A percentile compares a stretch with the other conserved stretches of the same genome.
These are phyloP conservation scores for Unio delphinus DNA, from an alignment of 2,888 invertebrate genomes.

Conservation along the genomic window DNA sequence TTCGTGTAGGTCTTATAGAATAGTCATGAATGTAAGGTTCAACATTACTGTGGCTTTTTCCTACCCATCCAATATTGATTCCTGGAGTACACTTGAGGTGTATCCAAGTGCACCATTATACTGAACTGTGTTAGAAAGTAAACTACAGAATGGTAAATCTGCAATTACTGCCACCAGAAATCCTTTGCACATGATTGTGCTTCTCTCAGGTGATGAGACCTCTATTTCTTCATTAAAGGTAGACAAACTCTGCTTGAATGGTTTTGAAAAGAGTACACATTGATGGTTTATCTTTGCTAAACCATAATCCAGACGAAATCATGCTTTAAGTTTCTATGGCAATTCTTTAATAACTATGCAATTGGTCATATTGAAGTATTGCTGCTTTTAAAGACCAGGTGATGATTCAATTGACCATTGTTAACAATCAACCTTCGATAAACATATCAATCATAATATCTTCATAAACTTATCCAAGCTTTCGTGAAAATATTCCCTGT, in stretches of 20 bases:
- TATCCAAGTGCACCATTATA: constrained; percentile 15
- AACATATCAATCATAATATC: constrained; percentile 14
- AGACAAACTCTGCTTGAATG: too few relatives aligned
- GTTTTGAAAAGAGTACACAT: too few relatives aligned
- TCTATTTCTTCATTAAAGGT: too few relatives aligned
- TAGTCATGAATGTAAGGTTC: constrained; percentile 6
- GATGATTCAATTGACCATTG: too few relatives aligned
- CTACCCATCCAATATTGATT: constrained; percentile 8
- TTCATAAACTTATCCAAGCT: constrained; percentile 4
- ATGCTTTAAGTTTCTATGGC: constrained; percentile 15
- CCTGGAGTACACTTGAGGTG: constrained; percentile 11
- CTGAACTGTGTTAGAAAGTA: constrained; percentile 14
- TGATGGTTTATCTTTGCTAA: background rate
- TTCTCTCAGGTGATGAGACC: too few relatives aligned
- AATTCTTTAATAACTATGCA: constrained; percentile 20
- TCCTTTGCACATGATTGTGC: constrained; percentile 1
- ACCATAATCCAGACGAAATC: constrained; percentile 13
- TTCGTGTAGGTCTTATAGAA: constrained; percentile 9
- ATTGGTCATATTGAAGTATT: constrained; percentile 17
- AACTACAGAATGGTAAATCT: constrained; percentile 11
- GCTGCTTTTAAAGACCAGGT: constrained; percentile 14
- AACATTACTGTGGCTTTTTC: constrained; percentile 10
- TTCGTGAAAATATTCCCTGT: constrained; percentile 8
- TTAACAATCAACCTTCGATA: too few relatives aligned
- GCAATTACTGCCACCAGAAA: constrained; percentile 11